These are phyloP conservation scores for Garra rufa DNA, from an alignment of 2,113 vertebrate species.

Conservation along the genomic window DNA sequence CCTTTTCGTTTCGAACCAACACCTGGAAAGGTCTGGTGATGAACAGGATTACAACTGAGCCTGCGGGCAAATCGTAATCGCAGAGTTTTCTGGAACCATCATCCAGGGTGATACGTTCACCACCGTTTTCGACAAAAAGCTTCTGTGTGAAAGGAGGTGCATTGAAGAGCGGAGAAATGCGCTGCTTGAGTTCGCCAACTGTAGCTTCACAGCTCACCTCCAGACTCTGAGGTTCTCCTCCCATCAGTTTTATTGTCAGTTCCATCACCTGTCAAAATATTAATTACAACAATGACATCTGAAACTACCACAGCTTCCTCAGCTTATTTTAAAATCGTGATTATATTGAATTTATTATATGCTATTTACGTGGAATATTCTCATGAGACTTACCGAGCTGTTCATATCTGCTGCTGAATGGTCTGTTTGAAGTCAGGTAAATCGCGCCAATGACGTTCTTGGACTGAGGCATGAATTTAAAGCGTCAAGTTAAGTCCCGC, in stretches of 20 bases:
- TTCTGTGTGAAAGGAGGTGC: conserved; percentile 19
- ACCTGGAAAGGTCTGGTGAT: conserved; percentile 64
- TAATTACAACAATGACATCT: not conserved
- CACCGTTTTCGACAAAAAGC: conserved; percentile 57
- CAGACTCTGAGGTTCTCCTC: conserved; percentile 13
- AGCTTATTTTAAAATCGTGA: not conserved
- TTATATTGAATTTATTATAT: too few relatives aligned
- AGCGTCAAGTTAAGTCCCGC: too few relatives aligned
- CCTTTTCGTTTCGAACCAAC: conserved; percentile 66
- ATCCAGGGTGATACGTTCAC: conserved; percentile 19
- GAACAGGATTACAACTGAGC: conserved; percentile 65
- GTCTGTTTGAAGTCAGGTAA: too few relatives aligned
- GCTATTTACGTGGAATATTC: not conserved
- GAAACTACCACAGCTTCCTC: not conserved
- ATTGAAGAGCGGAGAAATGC: conserved; percentile 23
- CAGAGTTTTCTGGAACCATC: conserved; percentile 44
- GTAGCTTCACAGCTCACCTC: conserved; percentile 65
- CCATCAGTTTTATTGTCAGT: not conserved
- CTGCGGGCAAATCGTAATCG: conserved; percentile 56
- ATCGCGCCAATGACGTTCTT: too few relatives aligned
- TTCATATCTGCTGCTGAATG: too few relatives aligned
- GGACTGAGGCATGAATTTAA: too few relatives aligned
- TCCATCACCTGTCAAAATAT: not conserved
- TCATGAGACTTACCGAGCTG: too few relatives aligned
- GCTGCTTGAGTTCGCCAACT: conserved; percentile 55